Evolutionary conservation across 2,888 invertebrate genomes (phyloP).

Genomic region (Neria commutata): DNA sequence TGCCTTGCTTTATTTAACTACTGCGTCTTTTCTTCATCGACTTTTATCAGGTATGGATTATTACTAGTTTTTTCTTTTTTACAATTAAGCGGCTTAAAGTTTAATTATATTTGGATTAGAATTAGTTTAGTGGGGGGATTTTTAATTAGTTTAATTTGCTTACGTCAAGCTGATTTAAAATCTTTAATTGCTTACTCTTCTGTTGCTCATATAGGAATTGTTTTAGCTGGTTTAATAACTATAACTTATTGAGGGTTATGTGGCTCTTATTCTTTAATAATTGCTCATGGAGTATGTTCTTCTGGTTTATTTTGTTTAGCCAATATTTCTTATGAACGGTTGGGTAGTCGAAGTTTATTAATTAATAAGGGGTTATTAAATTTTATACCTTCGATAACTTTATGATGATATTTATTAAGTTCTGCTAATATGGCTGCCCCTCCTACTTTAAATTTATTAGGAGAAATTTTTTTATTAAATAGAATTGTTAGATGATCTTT

Average conservation of each 20-base stretch:
- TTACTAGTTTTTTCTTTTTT: slow-evolving; percentile 66
- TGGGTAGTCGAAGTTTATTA: slow-evolving; percentile 68
- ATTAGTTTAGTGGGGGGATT: slow-evolving; percentile 68
- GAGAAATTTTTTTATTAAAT: slow-evolving; percentile 71
- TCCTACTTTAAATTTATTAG: slow-evolving; percentile 71
- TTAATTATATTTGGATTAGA: slow-evolving; percentile 65
- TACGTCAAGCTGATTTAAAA: slow-evolving; percentile 73
- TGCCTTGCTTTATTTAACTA: too few relatives aligned
- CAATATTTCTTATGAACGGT: slow-evolving; percentile 70
- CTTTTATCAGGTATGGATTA: slow-evolving; percentile 73
- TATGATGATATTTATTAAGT: slow-evolving; percentile 72
- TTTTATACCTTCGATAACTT: slow-evolving; percentile 66
- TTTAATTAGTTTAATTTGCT: slow-evolving; percentile 70
- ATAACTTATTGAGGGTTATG: slow-evolving; percentile 65
- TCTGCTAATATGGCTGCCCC: slow-evolving; percentile 72
- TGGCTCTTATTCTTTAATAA: slow-evolving; percentile 67
- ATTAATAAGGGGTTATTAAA: slow-evolving; percentile 70
- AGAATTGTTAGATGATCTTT: slow-evolving; percentile 65
- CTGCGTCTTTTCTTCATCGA: too few relatives aligned
- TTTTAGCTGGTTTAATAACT: slow-evolving; percentile 67
- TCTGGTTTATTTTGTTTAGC: slow-evolving; percentile 72
- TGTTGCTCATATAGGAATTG: slow-evolving; percentile 72
- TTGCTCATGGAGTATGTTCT: slow-evolving; percentile 71
- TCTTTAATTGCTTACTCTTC: slow-evolving; percentile 71
- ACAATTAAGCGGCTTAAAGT: slow-evolving; percentile 62